Evolutionary conservation across 2,113 vertebrate species (phyloP), one percentile per base, ranked within the genome.

Genomic region (Dinomys branickii): DNA sequence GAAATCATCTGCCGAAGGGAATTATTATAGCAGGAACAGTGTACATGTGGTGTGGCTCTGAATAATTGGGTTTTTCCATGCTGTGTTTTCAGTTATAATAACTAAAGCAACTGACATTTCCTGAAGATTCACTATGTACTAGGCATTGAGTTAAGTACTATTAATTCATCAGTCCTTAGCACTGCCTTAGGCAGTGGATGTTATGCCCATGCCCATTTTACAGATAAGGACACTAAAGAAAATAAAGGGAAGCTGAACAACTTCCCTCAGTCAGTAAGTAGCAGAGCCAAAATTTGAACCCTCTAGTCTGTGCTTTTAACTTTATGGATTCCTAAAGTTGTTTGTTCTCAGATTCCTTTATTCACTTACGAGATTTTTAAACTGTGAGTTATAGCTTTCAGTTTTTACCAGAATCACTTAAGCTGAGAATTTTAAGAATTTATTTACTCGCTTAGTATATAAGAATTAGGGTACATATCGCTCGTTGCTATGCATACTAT

Each of bases 11-110:
- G 11, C 80, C 85, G 28, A 73, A 77, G 54, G 26, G 47, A 93
- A 44, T 22, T 78, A 33, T 83, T 75, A 30, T 0, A 86, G 19
- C 24, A 35, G 41, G 83, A 85, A 85, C 50, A 88, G 58, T 90
- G 90, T 93, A 56, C 38, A 87, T 65, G 69, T 75, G 65, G 10
- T 44, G 54, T 82, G 94, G 85, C 75, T 95, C 5, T 71, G 35
- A 81, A 24, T 33, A 77, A 65, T 41, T 77, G 33, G 12, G 58
- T 24, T 83, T 73, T 16, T 19, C 41, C 54, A 2, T 59, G 30
- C 35, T 87, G 0, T n/a, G 4, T 77, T 69, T 92, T 88, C 58
- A 69, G 19, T 8, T 69, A 24, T n/a, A 65, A 63, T 44, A 78
- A 59, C 86, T 14, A 75, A 22, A 73, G 54, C 58, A 82, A 56